phyloP scores from a whole-genome alignment of 2,888 invertebrate species.

The Drosophila acutilabella region DNA sequence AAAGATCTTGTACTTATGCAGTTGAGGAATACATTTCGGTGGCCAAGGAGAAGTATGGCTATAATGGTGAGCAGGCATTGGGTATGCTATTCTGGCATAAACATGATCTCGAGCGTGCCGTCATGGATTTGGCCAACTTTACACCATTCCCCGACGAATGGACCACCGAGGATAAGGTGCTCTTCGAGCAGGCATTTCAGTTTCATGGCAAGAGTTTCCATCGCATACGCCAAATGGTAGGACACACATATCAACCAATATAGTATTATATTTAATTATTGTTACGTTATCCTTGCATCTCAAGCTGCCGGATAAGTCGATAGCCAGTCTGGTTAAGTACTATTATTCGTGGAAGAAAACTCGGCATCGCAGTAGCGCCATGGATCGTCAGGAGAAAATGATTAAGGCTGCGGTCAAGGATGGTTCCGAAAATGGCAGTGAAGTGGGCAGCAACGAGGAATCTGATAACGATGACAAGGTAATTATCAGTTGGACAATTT shows the following conservation, averaged over 20 bases:
- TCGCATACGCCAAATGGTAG: conserved; percentile 98
- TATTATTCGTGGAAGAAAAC: conserved; percentile 99
- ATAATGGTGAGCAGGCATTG: conserved; percentile 98
- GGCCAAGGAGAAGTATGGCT: conserved; percentile 98
- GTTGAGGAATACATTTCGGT: conserved; percentile 98
- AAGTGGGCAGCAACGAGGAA: conserved; percentile 93
- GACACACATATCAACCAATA: neutral
- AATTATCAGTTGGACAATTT: conserved; percentile 74
- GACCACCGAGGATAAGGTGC: conserved; percentile 98
- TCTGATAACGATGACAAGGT: conserved; percentile 97
- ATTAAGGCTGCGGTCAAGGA: conserved; percentile 86
- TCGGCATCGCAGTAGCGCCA: conserved; percentile 94
- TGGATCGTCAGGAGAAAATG: conserved; percentile 92
- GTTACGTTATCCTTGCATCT: neutral
- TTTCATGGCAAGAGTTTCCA: conserved; percentile 99
- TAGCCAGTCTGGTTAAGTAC: conserved; percentile 97
- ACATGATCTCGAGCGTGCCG: conserved; percentile 96
- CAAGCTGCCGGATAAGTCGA: conserved; percentile 98
- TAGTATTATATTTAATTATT: no score
- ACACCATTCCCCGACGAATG: conserved; percentile 99
- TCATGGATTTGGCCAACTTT: conserved; percentile 97
- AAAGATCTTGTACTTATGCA: conserved; percentile 80
- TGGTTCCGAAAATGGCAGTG: conserved; percentile 92
- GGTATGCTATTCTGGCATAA: conserved; percentile 99
- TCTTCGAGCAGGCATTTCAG: conserved; percentile 99